These are phyloP conservation scores for Neotragus pygmaeus DNA, from an alignment of 2,113 vertebrate genomes.

Conservation along the genomic window DNA sequence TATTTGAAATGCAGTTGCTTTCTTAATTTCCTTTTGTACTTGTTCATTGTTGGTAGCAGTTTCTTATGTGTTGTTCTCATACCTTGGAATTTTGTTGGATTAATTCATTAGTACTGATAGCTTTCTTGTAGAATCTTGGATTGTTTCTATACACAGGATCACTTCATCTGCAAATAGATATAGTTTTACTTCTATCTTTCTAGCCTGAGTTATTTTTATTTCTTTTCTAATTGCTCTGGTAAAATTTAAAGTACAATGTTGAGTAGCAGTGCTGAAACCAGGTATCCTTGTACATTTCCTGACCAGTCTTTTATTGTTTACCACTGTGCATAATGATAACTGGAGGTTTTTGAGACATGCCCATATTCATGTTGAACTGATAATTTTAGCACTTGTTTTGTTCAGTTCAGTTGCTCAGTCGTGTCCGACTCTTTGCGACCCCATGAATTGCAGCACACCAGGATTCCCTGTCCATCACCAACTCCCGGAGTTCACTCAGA, in stretches of 20 bases:
- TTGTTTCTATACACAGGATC: background rate
- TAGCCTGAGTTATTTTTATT: background rate
- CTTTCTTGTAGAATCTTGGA: background rate
- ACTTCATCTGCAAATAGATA: background rate
- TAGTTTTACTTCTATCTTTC: background rate
- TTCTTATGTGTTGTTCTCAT: background rate
- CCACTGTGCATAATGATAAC: background rate
- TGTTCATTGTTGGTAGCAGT: background rate
- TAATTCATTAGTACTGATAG: background rate
- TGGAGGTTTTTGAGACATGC: background rate
- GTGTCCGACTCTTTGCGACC: too few species aligned
- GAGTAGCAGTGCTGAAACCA: background rate
- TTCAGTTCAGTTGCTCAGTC: background rate
- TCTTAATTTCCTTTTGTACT: background rate
- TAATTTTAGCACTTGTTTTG: background rate
- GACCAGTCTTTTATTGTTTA: background rate
- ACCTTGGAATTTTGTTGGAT: background rate
- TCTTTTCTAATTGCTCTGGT: background rate
- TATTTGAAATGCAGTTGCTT: background rate
- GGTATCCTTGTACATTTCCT: background rate
- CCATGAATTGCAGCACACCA: too few species aligned
- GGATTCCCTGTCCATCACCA: too few species aligned
- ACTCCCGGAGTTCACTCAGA: too few species aligned
- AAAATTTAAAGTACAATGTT: background rate
- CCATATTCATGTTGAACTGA: background rate